Base-by-base conservation (phyloP, 53 echinoderm and acorn worm genomes). In the Pentamera pediparva region DNA sequence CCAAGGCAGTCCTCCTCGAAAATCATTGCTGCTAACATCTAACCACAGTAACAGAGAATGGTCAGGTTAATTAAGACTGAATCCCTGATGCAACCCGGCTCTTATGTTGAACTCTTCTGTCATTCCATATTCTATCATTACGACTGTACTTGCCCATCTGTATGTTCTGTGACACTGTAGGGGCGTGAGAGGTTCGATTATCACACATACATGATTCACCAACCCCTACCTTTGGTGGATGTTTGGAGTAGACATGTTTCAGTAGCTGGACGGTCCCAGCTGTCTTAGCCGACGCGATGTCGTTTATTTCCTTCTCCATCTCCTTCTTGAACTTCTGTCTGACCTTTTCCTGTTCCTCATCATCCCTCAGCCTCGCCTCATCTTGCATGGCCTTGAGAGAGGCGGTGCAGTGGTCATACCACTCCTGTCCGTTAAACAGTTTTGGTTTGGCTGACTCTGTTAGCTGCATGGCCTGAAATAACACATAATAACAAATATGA, bases 181-280 rank as follows among this genome's bases (percentile, higher is more conserved):
- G n/a, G n/a, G n/a, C n/a, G n/a, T n/a, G n/a, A n/a, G n/a, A n/a
- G n/a, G n/a, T n/a, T n/a, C n/a, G n/a, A n/a, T n/a, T n/a, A n/a
- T n/a, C n/a, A n/a, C n/a, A n/a, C n/a, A n/a, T n/a, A n/a, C n/a
- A n/a, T n/a, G n/a, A n/a, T n/a, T n/a, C n/a, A n/a, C n/a, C n/a
- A n/a, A n/a, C n/a, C n/a, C n/a, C n/a, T 32, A 61, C 61, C 57
- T 75, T 75, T 5, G 75, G 75, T 58, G 75, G 56, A 31, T 75
- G 75, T 22, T 75, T 75, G 6, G 56, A 39, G 43, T 75, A 75
- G 11, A 75, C 36, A 24, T 75, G 59, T 41, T 56, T 75, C 19
- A 75, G 28, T 6, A 53, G 38, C 38, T 75, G 37, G 32, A 28
- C n/a, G n/a, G n/a, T n/a, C 3, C 25, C 15, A 5, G 39, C 37